Percentiles rank a stretch among this genome's conserved stretches.
phyloP scores from a whole-genome alignment of 2,113 vertebrate genomes.

The Baryphthengus martii region DNA sequence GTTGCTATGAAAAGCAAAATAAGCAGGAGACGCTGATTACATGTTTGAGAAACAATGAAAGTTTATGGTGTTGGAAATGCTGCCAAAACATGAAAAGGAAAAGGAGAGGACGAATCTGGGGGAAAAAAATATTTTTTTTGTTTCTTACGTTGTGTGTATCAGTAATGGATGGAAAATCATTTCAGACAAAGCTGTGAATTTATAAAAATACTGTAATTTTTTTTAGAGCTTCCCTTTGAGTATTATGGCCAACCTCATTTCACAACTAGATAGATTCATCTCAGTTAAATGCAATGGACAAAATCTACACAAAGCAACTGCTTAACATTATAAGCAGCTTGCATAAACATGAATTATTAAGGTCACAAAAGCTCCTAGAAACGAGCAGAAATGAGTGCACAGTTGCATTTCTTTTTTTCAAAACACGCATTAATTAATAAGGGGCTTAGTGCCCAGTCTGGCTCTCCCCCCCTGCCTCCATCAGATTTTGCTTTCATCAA shows the following conservation, averaged over 20 bases:
- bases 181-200: slow-evolving; percentile 32
- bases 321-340: slow-evolving; percentile 54
- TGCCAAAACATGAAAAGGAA: slow-evolving; percentile 19
- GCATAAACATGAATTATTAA: slow-evolving; percentile 70
- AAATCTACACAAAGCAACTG: slow-evolving; percentile 28
- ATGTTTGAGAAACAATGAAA: slow-evolving; percentile 10
- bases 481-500: slow-evolving; percentile 39
- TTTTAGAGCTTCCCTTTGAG: background rate
- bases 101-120: background rate
- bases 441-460: slow-evolving; percentile 21
- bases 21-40: background rate
- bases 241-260: background rate
- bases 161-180: slow-evolving; percentile 11
- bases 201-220: background rate
- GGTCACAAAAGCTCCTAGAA: slow-evolving; percentile 52
- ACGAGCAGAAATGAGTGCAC: slow-evolving; percentile 12
- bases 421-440: slow-evolving; percentile 66
- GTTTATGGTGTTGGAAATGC: background rate
- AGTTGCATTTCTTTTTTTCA: slow-evolving; percentile 46
- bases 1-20: background rate
- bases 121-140: background rate
- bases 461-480: background rate
- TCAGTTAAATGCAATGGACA: slow-evolving; percentile 13
- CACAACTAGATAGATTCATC: slow-evolving; percentile 27
- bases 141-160: background rate